Base-by-base conservation (phyloP, 2,888 invertebrate genomes). In the Agrochola litura region DNA sequence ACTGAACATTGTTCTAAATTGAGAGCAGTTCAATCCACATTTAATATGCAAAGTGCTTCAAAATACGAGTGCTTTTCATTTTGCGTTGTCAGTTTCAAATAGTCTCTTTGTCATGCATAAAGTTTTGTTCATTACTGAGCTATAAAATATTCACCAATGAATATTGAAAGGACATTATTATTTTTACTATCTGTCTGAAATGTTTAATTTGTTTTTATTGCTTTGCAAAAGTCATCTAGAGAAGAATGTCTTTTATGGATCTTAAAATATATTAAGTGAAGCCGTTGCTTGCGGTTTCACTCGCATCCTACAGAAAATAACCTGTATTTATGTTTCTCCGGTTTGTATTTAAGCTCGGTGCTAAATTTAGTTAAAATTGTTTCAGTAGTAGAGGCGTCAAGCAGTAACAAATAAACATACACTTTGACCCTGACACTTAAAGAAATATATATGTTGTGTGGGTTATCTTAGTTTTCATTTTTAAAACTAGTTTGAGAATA, bases 31-130 rank as follows among this genome's bases (percentile, higher is more conserved):
- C 16, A 30, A 6, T 54, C 12, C 16, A 25, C 37, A 69, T 56
- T 69, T 60, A 64, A 58, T 63, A 63, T 46, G 14, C 16, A 69
- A 72, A 81, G 30, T 66, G 41, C 14, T 69, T 49, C 14, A 63
- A 64, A 79, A 63, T 43, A 37, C 16, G 22, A 52, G 46, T 68
- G 46, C 37, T 76, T 80, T 81, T 64, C 30, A 61, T 72, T 71
- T 71, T 46, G 12, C 30, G 43, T 58, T 30, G 52, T 22, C 46
- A 52, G n/a, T 64, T 75, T 65, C 52, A 73, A 54, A 66, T 70
- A 43, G 56, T 75, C 61, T 61, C 58, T 82, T 79, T 82, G 69
- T 81, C 77, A 77, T 72, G 54, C 63, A 81, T 58, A 80, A 56
- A 61, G 41, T 61, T 12, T 43, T 71, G 12, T 67, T 65, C 61